Conservation (phyloP, 2,113 vertebrate species). For the Notiomystis cincta region DNA sequence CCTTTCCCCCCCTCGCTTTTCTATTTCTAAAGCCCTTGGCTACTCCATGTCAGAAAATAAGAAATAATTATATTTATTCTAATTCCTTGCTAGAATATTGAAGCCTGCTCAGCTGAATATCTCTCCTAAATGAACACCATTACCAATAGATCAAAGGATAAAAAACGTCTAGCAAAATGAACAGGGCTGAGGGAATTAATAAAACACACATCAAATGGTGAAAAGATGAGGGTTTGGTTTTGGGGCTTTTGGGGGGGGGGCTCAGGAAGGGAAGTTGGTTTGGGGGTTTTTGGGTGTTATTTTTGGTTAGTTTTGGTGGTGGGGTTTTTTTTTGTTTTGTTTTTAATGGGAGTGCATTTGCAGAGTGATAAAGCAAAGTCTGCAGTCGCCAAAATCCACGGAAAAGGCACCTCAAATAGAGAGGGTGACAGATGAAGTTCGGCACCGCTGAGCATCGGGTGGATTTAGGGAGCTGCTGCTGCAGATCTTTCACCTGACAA, state of each 20-base stretch:
- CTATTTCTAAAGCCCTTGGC: neutral
- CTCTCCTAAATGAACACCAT: neutral
- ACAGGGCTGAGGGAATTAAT: neutral
- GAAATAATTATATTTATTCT: conserved; percentile 5
- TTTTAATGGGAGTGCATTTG: neutral
- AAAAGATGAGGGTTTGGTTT: neutral
- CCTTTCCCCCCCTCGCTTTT: neutral
- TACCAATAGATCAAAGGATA: neutral
- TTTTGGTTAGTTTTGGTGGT: no score
- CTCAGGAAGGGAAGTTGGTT: no score
- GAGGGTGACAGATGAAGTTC: neutral
- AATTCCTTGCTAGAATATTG: neutral
- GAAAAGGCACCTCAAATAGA: neutral
- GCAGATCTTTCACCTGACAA: neutral
- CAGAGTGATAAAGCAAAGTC: neutral
- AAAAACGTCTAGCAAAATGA: neutral
- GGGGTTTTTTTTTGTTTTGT: neutral
- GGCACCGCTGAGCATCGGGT: neutral
- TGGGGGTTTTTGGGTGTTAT: neutral
- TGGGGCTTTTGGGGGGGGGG: neutral
- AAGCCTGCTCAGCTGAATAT: neutral
- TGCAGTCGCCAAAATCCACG: neutral
- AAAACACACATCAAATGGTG: neutral
- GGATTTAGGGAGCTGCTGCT: neutral
- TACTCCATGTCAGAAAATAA: neutral